Conservation (phyloP, 1,140 invertebrate genomes). For the Pollicipes pollicipes region DNA sequence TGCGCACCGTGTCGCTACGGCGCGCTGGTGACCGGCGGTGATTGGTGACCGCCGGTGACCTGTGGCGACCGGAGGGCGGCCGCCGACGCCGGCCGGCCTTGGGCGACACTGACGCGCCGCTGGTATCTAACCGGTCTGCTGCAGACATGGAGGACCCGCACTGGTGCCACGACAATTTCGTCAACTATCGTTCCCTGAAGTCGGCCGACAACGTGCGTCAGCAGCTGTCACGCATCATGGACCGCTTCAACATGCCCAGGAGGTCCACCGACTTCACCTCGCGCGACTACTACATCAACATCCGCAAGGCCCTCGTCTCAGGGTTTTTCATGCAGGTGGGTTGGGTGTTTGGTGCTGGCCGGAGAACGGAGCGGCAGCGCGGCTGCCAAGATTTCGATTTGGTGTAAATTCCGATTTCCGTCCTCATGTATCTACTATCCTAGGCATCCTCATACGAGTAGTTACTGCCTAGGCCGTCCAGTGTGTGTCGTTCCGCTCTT, state of each 20-base stretch:
- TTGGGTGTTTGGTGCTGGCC: conserved; percentile 6
- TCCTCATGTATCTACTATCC: conserved; percentile 11
- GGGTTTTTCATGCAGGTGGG: conserved; percentile 98
- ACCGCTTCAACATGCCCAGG: conserved; percentile 77
- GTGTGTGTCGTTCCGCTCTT: too few species aligned
- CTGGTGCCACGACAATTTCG: conserved; percentile 99
- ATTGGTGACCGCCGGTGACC: too few species aligned
- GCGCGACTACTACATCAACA: conserved; percentile 97
- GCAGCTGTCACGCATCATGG: conserved; percentile 69
- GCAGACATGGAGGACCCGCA: conserved; percentile 68
- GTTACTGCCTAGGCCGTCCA: too few species aligned
- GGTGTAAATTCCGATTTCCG: conserved; percentile 8
- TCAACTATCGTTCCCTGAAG: conserved; percentile 95
- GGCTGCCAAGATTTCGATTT: conserved; percentile 1
- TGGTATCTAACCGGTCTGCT: conserved; percentile 5
- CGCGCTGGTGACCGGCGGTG: too few species aligned
- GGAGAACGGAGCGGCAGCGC: conserved; percentile 3
- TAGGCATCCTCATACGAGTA: too few species aligned
- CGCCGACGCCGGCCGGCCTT: too few species aligned
- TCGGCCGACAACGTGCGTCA: conserved; percentile 71
- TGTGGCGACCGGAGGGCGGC: too few species aligned
- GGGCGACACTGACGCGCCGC: too few species aligned
- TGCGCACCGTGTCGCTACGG: too few species aligned
- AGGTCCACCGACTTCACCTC: conserved; percentile 97
- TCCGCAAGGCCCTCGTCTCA: conserved; percentile 89